Evolutionary conservation across 2,113 vertebrate genomes (phyloP), one percentile per base, ranked within the genome.

Genomic region (Colossoma macropomum): DNA sequence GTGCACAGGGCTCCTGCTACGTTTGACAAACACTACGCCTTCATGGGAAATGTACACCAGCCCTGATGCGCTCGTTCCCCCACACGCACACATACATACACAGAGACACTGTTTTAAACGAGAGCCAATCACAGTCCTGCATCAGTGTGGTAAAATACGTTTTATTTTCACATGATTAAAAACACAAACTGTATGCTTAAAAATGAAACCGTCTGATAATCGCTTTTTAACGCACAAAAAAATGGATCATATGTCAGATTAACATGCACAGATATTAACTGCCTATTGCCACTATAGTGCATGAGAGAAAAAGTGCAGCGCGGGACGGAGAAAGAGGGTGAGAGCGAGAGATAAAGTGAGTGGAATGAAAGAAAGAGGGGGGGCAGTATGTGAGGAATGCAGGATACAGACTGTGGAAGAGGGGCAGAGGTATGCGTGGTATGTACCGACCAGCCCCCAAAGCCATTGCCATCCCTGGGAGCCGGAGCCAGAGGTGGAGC

Each of bases 31-130:
- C 75, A 84, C 77, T 66, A 41, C 62, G 38, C 70, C 52, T 72
- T 56, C 80, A 75, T 88, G 86, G 81, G 84, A 88, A 88, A 84
- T 84, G 87, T 81, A 84, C 48, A 82, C 78, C 52, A 41, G 52
- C 68, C 78, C 28, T 54, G 68, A 70, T 30, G 68, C 19, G 59
- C 30, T 41, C 48, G 15, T 17, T 23, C 70, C 69, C 63, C 63
- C 30, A 76, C 63, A 54, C 65, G 17, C n/a, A 65, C 41, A 73
- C 32, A 13, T 56, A 65, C 45, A 62, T 27, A 45, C 41, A 45
- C 41, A 45, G 41, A 45, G 41, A 45, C 41, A 45, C 41, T 45
- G 41, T 45, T 45, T 45, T 45, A 45, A 4, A 4, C 5, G 4
- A 4, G 21, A 59, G 1, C 17, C 17, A 21, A 21, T 7, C 4